Conservation (phyloP, 2,888 invertebrate genomes). For the Himalopsyche kuldschensis region DNA sequence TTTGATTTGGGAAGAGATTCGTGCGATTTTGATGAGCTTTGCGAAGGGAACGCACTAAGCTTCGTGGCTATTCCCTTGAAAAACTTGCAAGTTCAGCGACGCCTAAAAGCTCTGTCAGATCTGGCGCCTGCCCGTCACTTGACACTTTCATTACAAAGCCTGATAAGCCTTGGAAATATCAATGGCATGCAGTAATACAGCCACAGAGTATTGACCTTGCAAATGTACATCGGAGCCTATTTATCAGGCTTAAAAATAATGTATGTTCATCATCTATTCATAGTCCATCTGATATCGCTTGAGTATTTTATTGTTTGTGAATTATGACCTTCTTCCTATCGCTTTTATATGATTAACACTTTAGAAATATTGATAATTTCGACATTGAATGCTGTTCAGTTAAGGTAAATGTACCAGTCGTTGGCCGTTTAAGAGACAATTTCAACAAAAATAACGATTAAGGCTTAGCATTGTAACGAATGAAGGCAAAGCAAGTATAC, state of each 20-base stretch:
- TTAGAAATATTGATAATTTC: too few relatives aligned
- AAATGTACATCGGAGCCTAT: not conserved
- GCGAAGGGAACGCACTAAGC: not conserved
- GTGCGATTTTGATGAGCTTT: not conserved
- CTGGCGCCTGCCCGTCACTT: not conserved
- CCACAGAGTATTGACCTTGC: not conserved
- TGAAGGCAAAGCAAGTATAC: too few relatives aligned
- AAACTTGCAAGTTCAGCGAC: not conserved
- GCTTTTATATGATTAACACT: too few relatives aligned
- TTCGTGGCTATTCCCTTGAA: not conserved
- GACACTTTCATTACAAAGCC: not conserved
- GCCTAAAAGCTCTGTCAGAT: not conserved
- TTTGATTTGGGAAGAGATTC: not conserved
- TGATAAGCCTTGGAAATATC: not conserved
- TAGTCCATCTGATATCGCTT: too few relatives aligned
- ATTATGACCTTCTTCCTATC: too few relatives aligned
- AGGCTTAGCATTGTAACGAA: too few relatives aligned
- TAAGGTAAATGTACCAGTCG: too few relatives aligned
- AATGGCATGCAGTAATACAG: not conserved
- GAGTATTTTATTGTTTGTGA: too few relatives aligned
- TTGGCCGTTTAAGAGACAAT: too few relatives aligned
- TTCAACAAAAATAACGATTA: too few relatives aligned
- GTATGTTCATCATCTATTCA: too few relatives aligned
- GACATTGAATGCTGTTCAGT: too few relatives aligned
- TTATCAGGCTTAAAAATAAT: not conserved